Conservation (phyloP, 92 coral and sea anemone genomes). For the Anthopleura xanthogrammica region DNA sequence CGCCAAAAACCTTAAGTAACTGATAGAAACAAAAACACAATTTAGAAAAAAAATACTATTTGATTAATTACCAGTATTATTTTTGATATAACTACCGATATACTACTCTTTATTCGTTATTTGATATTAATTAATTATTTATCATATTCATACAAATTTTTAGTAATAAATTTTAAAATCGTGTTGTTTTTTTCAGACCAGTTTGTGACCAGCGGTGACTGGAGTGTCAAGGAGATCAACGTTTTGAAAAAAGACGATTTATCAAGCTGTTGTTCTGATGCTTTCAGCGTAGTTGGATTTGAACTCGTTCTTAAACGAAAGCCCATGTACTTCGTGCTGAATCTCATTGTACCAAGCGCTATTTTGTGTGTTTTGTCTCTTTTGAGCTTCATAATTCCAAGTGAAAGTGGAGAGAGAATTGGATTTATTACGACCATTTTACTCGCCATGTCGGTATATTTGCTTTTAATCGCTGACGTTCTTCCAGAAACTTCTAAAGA, state of each 20-base stretch:
- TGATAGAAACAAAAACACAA: too few species aligned
- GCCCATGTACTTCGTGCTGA: conserved; percentile 48
- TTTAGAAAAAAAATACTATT: background rate
- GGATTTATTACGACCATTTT: conserved; percentile 78
- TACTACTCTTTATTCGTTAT: background rate
- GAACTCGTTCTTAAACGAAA: conserved; percentile 49
- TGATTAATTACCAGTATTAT: background rate
- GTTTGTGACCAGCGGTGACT: conserved; percentile 65
- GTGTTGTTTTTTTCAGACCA: conserved; percentile 22
- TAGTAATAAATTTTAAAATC: background rate
- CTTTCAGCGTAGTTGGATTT: conserved; percentile 34
- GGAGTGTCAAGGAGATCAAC: conserved; percentile 43
- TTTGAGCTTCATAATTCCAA: conserved; percentile 62
- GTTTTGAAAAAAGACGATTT: background rate
- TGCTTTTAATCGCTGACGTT: conserved; percentile 55
- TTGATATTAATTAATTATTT: background rate
- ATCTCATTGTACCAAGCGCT: conserved; percentile 55
- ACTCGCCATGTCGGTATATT: conserved; percentile 76
- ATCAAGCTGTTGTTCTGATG: conserved; percentile 42
- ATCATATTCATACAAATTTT: background rate
- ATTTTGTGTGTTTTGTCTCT: conserved; percentile 59
- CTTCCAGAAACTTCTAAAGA: conserved; percentile 68
- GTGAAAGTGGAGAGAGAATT: conserved; percentile 75
- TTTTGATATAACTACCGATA: background rate
- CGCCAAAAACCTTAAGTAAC: background rate